Evolutionary conservation across 2,797 vertebrate species (phyloP).

Genomic region (Galago senegalensis): DNA sequence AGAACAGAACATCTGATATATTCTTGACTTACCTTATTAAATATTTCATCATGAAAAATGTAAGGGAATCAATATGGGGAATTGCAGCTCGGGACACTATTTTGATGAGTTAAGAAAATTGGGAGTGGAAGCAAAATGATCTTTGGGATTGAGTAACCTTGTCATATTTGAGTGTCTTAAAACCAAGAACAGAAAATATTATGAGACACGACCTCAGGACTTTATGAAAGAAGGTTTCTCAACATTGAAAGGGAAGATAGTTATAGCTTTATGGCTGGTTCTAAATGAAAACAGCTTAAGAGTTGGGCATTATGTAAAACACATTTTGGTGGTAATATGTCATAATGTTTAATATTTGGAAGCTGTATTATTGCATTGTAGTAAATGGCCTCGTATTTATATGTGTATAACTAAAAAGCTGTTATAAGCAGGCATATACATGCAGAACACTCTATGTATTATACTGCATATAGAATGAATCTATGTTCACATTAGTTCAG

Average conservation of each 20-base stretch:
- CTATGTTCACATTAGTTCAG: not conserved
- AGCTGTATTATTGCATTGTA: not conserved
- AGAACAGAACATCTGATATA: conserved; percentile 73
- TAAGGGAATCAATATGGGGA: conserved; percentile 74
- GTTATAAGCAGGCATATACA: not conserved
- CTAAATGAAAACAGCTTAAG: conserved; percentile 13
- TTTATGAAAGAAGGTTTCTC: conserved; percentile 9
- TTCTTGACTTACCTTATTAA: conserved; percentile 76
- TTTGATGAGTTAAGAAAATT: conserved; percentile 78
- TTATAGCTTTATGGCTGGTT: not conserved
- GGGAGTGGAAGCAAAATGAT: conserved; percentile 60
- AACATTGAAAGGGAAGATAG: conserved; percentile 11
- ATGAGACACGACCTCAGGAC: not conserved
- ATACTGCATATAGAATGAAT: not conserved
- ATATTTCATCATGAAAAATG: conserved; percentile 78
- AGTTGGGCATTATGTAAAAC: conserved; percentile 29
- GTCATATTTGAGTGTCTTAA: conserved; percentile 63
- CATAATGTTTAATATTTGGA: not conserved
- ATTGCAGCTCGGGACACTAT: conserved; percentile 49
- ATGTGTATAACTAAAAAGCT: not conserved
- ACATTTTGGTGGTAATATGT: not conserved
- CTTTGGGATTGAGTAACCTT: conserved; percentile 64
- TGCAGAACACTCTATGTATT: not conserved
- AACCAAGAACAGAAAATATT: conserved; percentile 6
- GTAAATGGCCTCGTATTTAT: not conserved